phyloP scores from a whole-genome alignment of 2,113 vertebrate species.

The Theristicus caerulescens region DNA sequence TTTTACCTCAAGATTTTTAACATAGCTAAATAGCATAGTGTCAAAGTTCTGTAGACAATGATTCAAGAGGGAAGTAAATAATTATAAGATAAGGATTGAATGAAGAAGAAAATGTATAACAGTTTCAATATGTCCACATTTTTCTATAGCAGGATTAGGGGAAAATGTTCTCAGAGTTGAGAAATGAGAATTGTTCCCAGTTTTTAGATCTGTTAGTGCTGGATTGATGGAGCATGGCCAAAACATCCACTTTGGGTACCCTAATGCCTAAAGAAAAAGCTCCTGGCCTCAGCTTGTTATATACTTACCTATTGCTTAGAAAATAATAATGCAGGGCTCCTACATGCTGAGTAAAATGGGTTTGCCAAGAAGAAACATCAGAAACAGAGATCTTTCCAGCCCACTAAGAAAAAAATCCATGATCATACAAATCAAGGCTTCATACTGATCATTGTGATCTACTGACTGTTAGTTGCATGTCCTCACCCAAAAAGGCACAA shows the following conservation, averaged over 20 bases:
- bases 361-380: neutral
- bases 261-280: neutral
- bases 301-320: neutral
- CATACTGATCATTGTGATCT: neutral
- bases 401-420: accelerated
- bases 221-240: neutral
- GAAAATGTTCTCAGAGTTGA: neutral
- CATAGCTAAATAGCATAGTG: neutral
- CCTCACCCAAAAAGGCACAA: neutral
- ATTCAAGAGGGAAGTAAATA: neutral
- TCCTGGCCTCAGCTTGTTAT: neutral
- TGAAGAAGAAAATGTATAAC: neutral
- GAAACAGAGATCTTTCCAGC: neutral
- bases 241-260: neutral
- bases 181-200: neutral
- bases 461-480: neutral
- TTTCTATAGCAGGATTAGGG: neutral
- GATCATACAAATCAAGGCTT: neutral
- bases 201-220: neutral
- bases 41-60: neutral
- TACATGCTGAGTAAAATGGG: neutral
- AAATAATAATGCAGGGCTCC: neutral
- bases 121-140: neutral
- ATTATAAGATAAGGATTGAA: neutral
- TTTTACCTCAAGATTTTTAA: neutral